phyloP scores from a whole-genome alignment of 2,888 invertebrate genomes.

The Stenchaetothrips biformis region DNA sequence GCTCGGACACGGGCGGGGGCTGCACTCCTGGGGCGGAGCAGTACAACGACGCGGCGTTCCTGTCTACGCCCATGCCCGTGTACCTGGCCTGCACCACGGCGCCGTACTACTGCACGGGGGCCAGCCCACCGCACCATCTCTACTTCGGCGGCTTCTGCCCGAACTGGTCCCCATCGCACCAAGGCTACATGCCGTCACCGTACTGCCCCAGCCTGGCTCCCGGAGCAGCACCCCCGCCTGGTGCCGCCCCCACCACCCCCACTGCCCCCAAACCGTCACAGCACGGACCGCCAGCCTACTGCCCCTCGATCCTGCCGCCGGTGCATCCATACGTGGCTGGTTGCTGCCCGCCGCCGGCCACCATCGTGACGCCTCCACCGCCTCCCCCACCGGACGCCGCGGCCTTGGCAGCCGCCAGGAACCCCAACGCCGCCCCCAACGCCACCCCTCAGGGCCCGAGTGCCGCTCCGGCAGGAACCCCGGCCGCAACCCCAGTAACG shows the following conservation, averaged over 20 bases:
- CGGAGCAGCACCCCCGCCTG: not conserved
- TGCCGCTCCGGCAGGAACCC: no score
- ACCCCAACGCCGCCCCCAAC: not conserved
- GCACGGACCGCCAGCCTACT: not conserved
- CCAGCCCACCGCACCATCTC: conserved; percentile 4
- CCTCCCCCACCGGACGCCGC: not conserved
- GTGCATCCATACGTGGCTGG: not conserved
- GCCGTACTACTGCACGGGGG: conserved; percentile 11
- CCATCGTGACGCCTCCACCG: not conserved
- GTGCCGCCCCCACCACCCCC: not conserved
- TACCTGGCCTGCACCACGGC: not conserved
- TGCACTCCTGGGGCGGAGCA: not conserved
- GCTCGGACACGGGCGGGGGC: not conserved
- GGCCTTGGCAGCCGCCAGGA: not conserved
- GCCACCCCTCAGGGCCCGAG: no score
- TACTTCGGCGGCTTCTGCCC: conserved; percentile 17
- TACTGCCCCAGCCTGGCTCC: conserved; percentile 14
- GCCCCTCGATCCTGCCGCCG: conserved; percentile 9
- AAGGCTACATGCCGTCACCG: not conserved
- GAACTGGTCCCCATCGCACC: conserved; percentile 10
- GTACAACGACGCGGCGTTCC: not conserved
- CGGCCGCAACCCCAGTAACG: not conserved
- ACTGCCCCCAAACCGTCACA: not conserved
- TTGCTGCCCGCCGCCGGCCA: not conserved
- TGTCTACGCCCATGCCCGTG: not conserved